Conservation (phyloP, 2,113 vertebrate species). For the Mystacornis crossleyi region DNA sequence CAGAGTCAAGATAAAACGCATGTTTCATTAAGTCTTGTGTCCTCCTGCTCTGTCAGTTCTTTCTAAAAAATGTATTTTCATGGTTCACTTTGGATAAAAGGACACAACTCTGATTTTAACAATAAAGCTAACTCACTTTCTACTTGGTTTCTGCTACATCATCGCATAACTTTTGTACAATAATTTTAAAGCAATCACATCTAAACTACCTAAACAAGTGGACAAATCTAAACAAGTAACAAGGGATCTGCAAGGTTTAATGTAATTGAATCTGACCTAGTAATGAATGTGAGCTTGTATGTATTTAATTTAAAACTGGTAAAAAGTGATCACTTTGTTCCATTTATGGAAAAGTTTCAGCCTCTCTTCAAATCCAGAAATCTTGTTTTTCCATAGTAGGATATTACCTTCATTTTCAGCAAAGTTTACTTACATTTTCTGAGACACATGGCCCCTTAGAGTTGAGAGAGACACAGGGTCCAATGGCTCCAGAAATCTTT, state of each 20-base stretch:
- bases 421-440: slow-evolving; percentile 87
- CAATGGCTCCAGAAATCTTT: slow-evolving; percentile 96
- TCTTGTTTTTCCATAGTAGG: background rate
- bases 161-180: background rate
- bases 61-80: background rate
- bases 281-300: background rate
- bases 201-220: background rate
- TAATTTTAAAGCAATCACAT: background rate
- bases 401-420: background rate
- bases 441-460: slow-evolving; percentile 97
- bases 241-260: background rate
- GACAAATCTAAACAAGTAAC: background rate
- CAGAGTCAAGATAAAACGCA: background rate
- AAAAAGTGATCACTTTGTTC: background rate
- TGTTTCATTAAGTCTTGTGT: background rate
- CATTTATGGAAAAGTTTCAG: background rate
- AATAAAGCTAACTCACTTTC: background rate
- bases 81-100: background rate
- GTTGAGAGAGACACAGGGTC: slow-evolving; percentile 92
- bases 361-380: background rate
- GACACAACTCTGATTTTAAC: background rate
- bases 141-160: background rate
- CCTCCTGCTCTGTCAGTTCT: background rate
- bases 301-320: background rate
- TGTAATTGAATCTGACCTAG: background rate